Base-by-base conservation (phyloP, 2,888 invertebrate genomes). In the Patella caerulea region DNA sequence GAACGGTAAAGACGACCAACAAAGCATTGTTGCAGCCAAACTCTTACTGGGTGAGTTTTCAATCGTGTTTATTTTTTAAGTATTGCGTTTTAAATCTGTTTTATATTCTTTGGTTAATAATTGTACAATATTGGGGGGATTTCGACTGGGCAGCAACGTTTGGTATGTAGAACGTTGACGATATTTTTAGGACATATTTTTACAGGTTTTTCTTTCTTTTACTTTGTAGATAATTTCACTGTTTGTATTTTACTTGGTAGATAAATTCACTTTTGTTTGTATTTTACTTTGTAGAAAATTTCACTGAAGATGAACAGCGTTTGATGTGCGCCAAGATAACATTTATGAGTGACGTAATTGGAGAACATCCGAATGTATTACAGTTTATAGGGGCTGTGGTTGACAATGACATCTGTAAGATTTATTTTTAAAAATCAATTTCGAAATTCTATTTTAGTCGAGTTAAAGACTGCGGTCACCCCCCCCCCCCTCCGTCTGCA, bases 301-400 rank as follows among this genome's bases (percentile, higher is more conserved):
- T 53, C 17, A 53, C 69, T n/a, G 54, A 52, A 15, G 70, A 71
- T 15, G 77, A 77, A 24, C n/a, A 34, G 12, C 73, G 69, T 19
- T 53, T 75, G 70, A 78, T 78, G 78, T 54, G 53, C 14, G 76
- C 59, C 24, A 77, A 77, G 76, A 77, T 77, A 45, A 72, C 65
- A 72, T 77, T 73, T 69, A 65, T 72, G 52, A 56, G 65, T 29
- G 72, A 72, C 19, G 69, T 59, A 24, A 19, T 77, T 5, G 72
- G 53, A 3, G 73, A 69, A n/a, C 76, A 77, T 34, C 9, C 15
- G 2, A 77, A 77, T 53, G 69, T 77, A 17, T 53, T 77, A 15
- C 24, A 56, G 15, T 72, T 77, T 55, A n/a, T 77, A 34, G 76
- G 76, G n/a, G 76, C 76, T 54, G 73, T 77, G 7, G 52, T 54